Percentiles rank a stretch among this genome's conserved stretches.
Evolutionary conservation across 2,888 invertebrate genomes (phyloP).

Genomic region (Calliscelio sp.): DNA sequence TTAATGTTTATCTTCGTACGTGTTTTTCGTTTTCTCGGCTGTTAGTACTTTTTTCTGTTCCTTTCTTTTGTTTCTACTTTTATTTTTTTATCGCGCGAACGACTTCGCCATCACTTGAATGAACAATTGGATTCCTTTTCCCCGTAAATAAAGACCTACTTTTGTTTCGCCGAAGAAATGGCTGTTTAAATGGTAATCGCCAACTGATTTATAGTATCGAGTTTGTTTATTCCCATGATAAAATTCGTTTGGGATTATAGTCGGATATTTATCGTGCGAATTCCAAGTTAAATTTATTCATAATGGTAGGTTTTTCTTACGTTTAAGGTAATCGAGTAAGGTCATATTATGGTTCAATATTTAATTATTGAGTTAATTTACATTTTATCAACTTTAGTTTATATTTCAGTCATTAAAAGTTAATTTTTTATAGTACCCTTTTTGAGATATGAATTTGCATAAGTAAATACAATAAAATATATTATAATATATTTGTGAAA

Average conservation of each 20-base stretch:
- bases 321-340: too few relatives aligned
- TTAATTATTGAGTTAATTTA: too few relatives aligned
- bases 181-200: constrained; percentile 33
- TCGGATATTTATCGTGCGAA: neutral
- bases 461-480: too few relatives aligned
- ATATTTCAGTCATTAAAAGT: too few relatives aligned
- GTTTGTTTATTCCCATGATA: constrained; percentile 5
- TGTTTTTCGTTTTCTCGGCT: neutral
- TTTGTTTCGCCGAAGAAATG: constrained; percentile 37
- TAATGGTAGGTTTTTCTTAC: neutral
- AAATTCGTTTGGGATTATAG: neutral
- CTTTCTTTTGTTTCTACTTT: neutral
- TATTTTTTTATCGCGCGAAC: constrained; percentile 19
- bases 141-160: constrained; percentile 40
- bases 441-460: too few relatives aligned
- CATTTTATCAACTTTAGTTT: too few relatives aligned
- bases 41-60: neutral
- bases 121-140: constrained; percentile 37
- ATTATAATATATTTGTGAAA: too few relatives aligned
- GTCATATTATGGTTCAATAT: too few relatives aligned
- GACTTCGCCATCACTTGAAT: constrained; percentile 21
- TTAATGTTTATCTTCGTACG: constrained; percentile 40
- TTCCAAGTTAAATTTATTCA: neutral
- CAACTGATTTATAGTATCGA: neutral
- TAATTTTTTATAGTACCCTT: too few relatives aligned